Base-by-base conservation (phyloP, 2,888 invertebrate species). In the Drosophila meridiana region DNA sequence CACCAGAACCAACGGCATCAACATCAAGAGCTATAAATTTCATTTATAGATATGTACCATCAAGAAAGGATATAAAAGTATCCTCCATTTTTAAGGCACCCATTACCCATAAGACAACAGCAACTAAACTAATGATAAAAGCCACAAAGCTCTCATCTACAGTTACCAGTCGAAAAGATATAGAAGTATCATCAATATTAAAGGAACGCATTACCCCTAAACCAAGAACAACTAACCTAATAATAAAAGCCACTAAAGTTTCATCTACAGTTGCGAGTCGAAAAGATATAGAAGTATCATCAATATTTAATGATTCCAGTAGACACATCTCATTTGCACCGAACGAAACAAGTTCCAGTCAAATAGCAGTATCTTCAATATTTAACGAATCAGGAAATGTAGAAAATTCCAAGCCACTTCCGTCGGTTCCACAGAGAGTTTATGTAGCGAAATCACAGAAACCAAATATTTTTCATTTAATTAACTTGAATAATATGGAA, bases 1-100 rank as follows among this genome's bases (percentile, higher is more conserved):
- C 14, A 43, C 13, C 40, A 13, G 26, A 48, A 11, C 8, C 14
- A 8, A 14, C 5, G 0, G 3, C n/a, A 36, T 52, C 34, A 52
- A 20, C 8, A n/a, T n/a, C 9, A 40, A 40, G 28, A 55, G 4
- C 13, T 38, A 32, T 26, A 45, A 8, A 28, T 2, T 26, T 13
- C 30, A 14, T 11, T 11, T 48, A 42, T 36, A 65, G 32, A 32
- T 28, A 47, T 58, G 9, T 11, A 50, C 11, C 50, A 52, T 34
- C 34, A 34, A 34, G 13, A 52, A 30, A 48, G 3, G 7, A 47
- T 14, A 14, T 14, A 6, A 14, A n/a, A 48, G 14, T 14, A 7
- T 30, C 28, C 4, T 48, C 48, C 7, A 48, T 30, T 3, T 30
- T 8, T 8, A 8, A 30, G 4, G 30, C 30, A 48, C 4, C 14